phyloP scores from a whole-genome alignment of 2,888 invertebrate genomes.

The Stenodera caucasica region DNA sequence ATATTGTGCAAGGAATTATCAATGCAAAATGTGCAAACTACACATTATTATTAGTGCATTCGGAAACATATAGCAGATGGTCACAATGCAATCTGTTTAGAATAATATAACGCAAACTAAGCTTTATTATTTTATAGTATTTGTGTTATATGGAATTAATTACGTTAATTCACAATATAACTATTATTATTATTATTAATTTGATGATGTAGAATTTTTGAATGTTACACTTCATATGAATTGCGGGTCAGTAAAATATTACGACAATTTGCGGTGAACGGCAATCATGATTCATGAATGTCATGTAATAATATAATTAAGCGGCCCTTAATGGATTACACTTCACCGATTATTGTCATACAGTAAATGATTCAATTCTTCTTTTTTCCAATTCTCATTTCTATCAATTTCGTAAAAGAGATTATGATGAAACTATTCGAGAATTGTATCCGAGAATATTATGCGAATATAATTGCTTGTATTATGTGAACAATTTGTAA shows the following conservation, averaged over 20 bases:
- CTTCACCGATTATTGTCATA: conserved; percentile 35
- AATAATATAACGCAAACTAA: conserved; percentile 23
- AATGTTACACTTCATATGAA: neutral
- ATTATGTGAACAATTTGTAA: neutral
- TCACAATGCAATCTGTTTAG: conserved; percentile 13
- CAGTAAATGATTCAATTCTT: conserved; percentile 19
- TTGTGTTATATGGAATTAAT: conserved; percentile 23
- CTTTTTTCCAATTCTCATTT: neutral
- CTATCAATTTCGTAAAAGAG: too few species aligned
- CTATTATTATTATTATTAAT: too few species aligned
- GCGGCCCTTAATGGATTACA: conserved; percentile 46
- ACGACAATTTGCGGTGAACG: conserved; percentile 37
- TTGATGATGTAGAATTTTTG: neutral
- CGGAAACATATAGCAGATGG: conserved; percentile 12
- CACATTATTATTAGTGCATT: conserved; percentile 15
- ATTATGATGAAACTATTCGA: neutral
- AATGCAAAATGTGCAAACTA: conserved; percentile 14
- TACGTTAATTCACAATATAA: conserved; percentile 8
- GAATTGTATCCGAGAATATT: neutral
- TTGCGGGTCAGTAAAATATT: conserved; percentile 24
- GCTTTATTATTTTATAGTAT: conserved; percentile 17
- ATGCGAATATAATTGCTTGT: neutral
- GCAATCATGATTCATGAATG: conserved; percentile 39
- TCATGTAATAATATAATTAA: conserved; percentile 45
- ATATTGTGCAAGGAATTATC: neutral